Evolutionary conservation across 2,888 invertebrate genomes (phyloP), one percentile per base, ranked within the genome.

Genomic region (Ennomos quercinarius): DNA sequence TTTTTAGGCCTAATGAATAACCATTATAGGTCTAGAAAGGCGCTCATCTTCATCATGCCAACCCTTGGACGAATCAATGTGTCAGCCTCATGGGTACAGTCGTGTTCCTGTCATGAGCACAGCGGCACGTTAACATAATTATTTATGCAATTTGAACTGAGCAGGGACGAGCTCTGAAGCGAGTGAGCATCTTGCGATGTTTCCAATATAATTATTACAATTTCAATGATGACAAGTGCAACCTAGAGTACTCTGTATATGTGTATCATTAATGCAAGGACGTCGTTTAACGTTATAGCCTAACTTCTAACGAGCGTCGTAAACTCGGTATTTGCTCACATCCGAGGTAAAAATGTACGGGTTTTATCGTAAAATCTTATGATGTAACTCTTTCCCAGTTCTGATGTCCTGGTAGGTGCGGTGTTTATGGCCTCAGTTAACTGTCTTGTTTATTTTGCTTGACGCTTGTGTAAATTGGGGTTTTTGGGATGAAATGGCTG

Each of bases 271-370:
- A 39, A 34, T 67, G 68, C 63, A 62, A 63, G 70, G 68, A 72
- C 81, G 82, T 85, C 89, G 83, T 88, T 89, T 84, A 83, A 78
- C 73, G 78, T 91, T 89, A 90, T 81, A 81, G 80, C 77, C 83
- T 50, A 90, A 91, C 82, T 91, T 90, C 80, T 89, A 89, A 91
- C 88, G 90, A 90, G 86, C 72, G 81, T 78, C 86, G 83, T 91
- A 90, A 91, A 91, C 80, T 84, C 79, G 76, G 79, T 87, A 87
- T 89, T 88, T 89, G 88, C 89, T 86, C 78, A 81, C 81, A 80
- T 80, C 66, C 71, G 68, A 80, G 76, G 81, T 80, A 82, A 80
- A 81, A 83, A 81, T 77, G 74, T 78, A 60, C 60, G 46, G 54
- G 60, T 44, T 55, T 61, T 74, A 77, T 78, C 86, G 76, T 87